A percentile compares a stretch with the other conserved stretches of the same genome.
Evolutionary conservation across 2,888 invertebrate genomes (phyloP).

Genomic region (Temnothorax ravouxi): DNA sequence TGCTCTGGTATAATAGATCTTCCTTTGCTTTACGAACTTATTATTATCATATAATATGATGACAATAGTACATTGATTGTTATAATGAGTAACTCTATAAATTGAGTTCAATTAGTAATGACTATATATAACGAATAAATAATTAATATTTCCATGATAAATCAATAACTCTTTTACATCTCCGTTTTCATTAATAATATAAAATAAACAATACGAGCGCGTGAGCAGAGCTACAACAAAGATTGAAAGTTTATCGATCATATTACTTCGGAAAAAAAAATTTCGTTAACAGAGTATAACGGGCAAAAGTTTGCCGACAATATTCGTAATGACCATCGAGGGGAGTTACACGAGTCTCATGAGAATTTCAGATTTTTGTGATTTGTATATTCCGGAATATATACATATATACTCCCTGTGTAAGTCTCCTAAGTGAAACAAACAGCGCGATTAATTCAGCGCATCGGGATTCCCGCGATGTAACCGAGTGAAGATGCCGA

Average conservation of each 20-base stretch:
- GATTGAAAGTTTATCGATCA: not conserved
- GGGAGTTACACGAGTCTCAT: constrained; percentile 32
- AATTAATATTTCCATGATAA: too few species aligned
- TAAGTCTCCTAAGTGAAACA: constrained; percentile 52
- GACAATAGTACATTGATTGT: not conserved
- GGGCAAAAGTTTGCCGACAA: constrained; percentile 9
- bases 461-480: constrained; percentile 46
- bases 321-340: constrained; percentile 39
- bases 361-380: constrained; percentile 41
- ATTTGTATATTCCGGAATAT: constrained; percentile 40
- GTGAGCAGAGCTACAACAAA: not conserved
- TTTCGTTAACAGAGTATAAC: not conserved
- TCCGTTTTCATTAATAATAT: not conserved
- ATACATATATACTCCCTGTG: not conserved
- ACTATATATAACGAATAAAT: not conserved
- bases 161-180: not conserved
- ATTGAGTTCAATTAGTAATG: not conserved
- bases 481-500: constrained; percentile 52
- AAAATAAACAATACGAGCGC: not conserved
- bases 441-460: constrained; percentile 54
- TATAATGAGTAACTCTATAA: not conserved
- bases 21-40: not conserved
- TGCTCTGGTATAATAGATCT: not conserved
- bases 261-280: not conserved
- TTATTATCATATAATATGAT: not conserved